Base-by-base conservation (phyloP, 1,140 invertebrate genomes). In the Drusus annulatus region DNA sequence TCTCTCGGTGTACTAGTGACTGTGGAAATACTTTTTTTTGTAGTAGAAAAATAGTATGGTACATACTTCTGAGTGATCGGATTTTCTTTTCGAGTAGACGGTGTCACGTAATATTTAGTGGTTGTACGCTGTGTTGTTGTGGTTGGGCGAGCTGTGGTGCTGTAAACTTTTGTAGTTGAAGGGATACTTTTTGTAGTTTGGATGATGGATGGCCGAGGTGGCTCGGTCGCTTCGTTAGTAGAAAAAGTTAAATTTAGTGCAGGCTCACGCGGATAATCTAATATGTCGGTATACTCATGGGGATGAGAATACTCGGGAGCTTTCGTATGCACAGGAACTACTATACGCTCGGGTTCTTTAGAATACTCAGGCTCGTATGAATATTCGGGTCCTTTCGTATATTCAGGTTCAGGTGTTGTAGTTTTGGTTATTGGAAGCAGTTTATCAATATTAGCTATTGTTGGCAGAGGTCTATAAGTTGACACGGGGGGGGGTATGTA, bases 381-480 rank as follows among this genome's bases (percentile, higher is more conserved):
- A 28, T 16, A 54, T 54, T 4, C 52, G 16, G 52, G 52, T 54
- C n/a, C 16, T 54, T 16, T 15, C 52, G 52, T 7, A 54, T 16
- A 54, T 7, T 54, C 13, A 15, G 17, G 3, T 54, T 76, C 65
- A 7, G 51, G 25, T 68, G 69, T 83, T 51, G 74, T 78, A 15
- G 78, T n/a, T 10, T 68, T 80, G 16, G 82, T 84, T 50, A 80
- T 82, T 50, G 68, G 74, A 19, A 78, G 71, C 15, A 79, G 73
- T 77, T 80, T 84, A 68, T 80, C 81, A 54, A 81, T 79, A 51
- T 81, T 84, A 83, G 78, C 86, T 23, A 45, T 80, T 19, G 54
- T 56, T 76, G 84, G 23, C 65, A 77, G 60, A 2, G 63, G 63
- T 13, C 10, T 45, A 16, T 50, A 36, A 25, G 56, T 76, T 45